phyloP scores from a whole-genome alignment of 2,797 vertebrate genomes.

The Propithecus perrieri region DNA sequence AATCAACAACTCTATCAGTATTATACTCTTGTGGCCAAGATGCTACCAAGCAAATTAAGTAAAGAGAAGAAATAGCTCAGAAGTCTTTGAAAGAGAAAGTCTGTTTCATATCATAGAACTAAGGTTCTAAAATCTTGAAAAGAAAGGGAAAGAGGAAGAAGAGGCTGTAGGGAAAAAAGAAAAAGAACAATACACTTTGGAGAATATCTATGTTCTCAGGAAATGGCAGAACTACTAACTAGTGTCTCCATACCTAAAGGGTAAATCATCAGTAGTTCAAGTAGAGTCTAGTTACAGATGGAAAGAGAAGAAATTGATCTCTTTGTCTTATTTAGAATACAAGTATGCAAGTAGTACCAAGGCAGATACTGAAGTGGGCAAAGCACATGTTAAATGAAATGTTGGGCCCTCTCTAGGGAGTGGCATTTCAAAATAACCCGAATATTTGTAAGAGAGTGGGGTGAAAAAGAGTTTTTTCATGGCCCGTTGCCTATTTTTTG shows the following conservation, averaged over 20 bases:
- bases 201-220: background rate
- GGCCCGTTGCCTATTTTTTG: background rate
- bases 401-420: background rate
- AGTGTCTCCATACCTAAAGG: background rate
- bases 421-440: constrained; percentile 52
- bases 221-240: background rate
- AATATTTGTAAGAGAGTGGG: constrained; percentile 49
- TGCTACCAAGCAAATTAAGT: background rate
- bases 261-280: background rate
- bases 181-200: background rate
- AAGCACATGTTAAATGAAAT: constrained; percentile 35
- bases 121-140: background rate
- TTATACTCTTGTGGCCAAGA: constrained; percentile 20
- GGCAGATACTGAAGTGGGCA: background rate
- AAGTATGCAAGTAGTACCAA: background rate
- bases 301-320: background rate
- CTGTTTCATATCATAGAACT: background rate
- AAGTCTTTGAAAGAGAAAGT: background rate
- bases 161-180: background rate
- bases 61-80: background rate
- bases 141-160: background rate
- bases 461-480: background rate
- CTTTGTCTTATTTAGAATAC: constrained; percentile 26
- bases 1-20: constrained; percentile 69
- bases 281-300: background rate